Evolutionary conservation across 2,888 invertebrate genomes (phyloP), one percentile per base, ranked within the genome.

Genomic region (Lypha dubia): DNA sequence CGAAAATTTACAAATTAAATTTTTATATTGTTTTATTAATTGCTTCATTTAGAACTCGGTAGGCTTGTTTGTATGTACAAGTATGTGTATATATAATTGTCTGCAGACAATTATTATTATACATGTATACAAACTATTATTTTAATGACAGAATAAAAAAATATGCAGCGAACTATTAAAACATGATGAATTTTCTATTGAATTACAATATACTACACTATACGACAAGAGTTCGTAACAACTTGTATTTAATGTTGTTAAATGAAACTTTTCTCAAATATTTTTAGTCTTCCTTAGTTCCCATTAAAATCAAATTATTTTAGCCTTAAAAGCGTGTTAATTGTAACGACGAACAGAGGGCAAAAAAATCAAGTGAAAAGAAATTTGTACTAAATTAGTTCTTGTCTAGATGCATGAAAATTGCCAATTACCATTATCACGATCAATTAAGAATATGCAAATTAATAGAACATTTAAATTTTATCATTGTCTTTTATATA

Each of bases 371-470:
- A 35, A 20, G 20, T 20, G 13, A 49, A 13, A 32, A 5, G 24
- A 58, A 44, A 41, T 35, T 2, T 44, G 28, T 7, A 20, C n/a
- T 28, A 32, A 58, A 58, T 32, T 49, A 58, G 46, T 49, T 46
- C 49, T 62, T 38, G 63, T 74, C 38, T 32, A 56, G 4, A 22
- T 0, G 22, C 13, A 13, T 24, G 28, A 74, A 41, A 68, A 75
- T 74, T 71, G 56, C 53, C 82, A 83, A 71, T 83, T 85, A 63
- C 15, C 24, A 73, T 73, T 46, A 79, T 76, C 20, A 75, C 17
- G 67, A 44, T 46, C 63, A 80, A 77, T 81, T 81, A 68, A 77
- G 51, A 80, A 71, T 75, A 70, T 41, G 15, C 35, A 32, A 67
- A 68, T 44, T 7, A 62, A 70, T 74, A 22, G 67, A 38, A 65